These are phyloP conservation scores for Junco hyemalis DNA, from an alignment of 2,113 vertebrate genomes.

Conservation along the genomic window DNA sequence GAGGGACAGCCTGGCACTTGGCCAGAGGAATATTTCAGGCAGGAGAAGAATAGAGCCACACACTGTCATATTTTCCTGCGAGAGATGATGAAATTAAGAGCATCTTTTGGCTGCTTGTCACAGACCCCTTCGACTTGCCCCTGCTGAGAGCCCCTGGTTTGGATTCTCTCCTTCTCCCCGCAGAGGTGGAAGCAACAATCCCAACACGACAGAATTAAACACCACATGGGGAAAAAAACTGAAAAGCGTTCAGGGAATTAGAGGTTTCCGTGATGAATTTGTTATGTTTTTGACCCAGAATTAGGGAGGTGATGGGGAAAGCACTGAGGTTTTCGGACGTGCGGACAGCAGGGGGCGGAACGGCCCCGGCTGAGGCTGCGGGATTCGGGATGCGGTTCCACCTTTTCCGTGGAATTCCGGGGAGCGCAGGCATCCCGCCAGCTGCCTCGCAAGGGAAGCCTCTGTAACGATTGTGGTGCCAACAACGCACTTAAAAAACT, in stretches of 20 bases:
- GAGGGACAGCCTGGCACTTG: neutral
- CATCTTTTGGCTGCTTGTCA: neutral
- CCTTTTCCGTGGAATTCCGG: neutral
- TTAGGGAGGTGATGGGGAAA: no score
- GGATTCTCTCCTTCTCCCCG: neutral
- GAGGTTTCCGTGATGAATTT: neutral
- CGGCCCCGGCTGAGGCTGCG: neutral
- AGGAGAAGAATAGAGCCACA: neutral
- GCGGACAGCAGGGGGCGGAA: constrained; percentile 25
- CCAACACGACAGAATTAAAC: neutral
- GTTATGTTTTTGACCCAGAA: neutral
- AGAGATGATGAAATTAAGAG: neutral
- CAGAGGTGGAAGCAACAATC: neutral
- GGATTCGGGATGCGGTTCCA: neutral
- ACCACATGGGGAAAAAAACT: neutral
- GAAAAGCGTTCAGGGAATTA: neutral
- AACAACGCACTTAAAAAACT: neutral
- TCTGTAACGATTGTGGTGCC: neutral
- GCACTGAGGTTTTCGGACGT: accelerated
- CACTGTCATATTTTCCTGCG: neutral
- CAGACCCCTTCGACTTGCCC: neutral
- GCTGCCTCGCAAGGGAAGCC: neutral
- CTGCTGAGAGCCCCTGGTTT: neutral
- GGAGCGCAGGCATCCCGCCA: neutral
- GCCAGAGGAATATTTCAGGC: neutral